Evolutionary conservation across 2,888 invertebrate species (phyloP), one percentile per base, ranked within the genome.

Genomic region (Ariolimax columbianus): DNA sequence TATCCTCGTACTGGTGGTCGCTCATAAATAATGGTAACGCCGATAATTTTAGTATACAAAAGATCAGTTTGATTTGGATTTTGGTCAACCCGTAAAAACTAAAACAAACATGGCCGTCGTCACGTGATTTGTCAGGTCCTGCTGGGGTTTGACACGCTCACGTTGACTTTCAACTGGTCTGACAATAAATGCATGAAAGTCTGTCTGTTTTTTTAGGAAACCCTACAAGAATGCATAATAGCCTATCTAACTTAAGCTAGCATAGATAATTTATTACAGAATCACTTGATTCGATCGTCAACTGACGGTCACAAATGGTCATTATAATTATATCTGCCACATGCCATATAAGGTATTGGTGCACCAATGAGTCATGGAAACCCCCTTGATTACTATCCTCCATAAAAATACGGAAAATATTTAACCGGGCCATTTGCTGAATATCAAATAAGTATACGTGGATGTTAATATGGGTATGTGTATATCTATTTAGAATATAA

Each of bases 61-160:
- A 23, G 66, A 38, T 43, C 17, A 40, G 30, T 79, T 6, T 55
- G 66, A 66, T 36, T 63, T n/a, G 1, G 66, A 79, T 68, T 68
- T 23, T 19, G 19, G n/a, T 59, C 51, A 79, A 40, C 51, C 33
- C 63, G 30, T 51, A 68, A 51, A 55, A 73, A 73, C 73, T 82
- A 59, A 73, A 82, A 73, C 72, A 73, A 82, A 81, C 59, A 82
- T 82, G 82, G 82, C 82, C 59, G 82, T 51, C 30, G 59, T 82
- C 82, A 82, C 82, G 82, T 82, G 82, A 82, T n/a, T 38, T 55
- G 47, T n/a, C 36, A 6, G 72, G 81, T 36, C 38, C 72, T 70
- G 30, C 51, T 55, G n/a, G n/a, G 73, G 72, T 36, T 70, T 72
- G 40, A 72, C 23, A 40, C 26, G 26, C 23, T 33, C 30, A 30